Evolutionary conservation across 2,113 vertebrate genomes (phyloP).

Genomic region (Anarhynchus alexandrinus): DNA sequence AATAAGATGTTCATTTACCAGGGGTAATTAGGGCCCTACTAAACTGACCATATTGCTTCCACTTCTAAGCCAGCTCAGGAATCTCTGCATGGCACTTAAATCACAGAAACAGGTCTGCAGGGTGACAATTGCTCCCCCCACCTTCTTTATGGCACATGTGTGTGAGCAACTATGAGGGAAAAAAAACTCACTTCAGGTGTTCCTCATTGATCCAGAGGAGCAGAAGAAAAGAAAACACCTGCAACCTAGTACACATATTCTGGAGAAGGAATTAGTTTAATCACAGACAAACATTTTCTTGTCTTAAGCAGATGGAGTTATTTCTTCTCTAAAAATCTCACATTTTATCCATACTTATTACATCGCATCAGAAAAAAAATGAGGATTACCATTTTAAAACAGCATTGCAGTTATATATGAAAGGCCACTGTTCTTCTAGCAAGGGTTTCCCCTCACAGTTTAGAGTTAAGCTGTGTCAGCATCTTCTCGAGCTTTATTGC

Average conservation of each 20-base stretch:
- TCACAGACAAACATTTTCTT: background rate
- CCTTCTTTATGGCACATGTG: background rate
- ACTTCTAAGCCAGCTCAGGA: background rate
- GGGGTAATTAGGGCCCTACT: background rate
- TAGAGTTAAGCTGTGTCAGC: conserved; percentile 83
- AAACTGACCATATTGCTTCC: background rate
- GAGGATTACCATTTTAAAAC: background rate
- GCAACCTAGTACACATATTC: background rate
- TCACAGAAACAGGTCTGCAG: background rate
- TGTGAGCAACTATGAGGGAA: background rate
- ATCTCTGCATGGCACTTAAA: background rate
- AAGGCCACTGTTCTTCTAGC: conserved; percentile 2
- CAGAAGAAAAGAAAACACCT: background rate
- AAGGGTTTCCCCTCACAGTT: conserved; percentile 67
- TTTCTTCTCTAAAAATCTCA: background rate
- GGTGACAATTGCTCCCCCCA: background rate
- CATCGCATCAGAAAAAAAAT: conserved; percentile 1
- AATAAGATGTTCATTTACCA: background rate
- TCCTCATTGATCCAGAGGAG: background rate
- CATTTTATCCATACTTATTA: background rate
- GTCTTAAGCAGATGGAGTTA: background rate
- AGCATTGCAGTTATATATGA: background rate
- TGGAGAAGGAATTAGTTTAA: background rate
- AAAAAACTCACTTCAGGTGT: background rate
- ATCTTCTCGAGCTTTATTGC: conserved; percentile 94